Evolutionary conservation across 2,113 vertebrate genomes (phyloP).

Genomic region (Podiceps cristatus): DNA sequence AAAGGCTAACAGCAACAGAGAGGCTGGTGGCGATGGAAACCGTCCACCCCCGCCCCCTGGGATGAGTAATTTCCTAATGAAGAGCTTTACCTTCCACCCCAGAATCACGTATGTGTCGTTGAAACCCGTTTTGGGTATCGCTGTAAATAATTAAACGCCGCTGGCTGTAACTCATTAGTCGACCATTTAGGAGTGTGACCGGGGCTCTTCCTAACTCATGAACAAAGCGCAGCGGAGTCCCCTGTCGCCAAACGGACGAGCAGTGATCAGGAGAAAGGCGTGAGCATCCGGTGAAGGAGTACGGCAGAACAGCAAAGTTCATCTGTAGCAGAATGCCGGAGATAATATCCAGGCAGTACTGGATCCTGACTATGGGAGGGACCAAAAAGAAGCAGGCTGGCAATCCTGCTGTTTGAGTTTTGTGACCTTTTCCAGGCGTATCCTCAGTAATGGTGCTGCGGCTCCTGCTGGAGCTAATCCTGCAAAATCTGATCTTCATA

Average conservation of each 20-base stretch:
- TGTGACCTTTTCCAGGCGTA: not conserved
- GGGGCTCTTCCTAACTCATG: not conserved
- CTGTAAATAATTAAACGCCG: not conserved
- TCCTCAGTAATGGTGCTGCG: not conserved
- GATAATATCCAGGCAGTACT: not conserved
- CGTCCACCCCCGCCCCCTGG: not conserved
- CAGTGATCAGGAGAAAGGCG: not conserved
- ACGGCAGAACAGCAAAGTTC: accelerated
- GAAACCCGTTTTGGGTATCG: not conserved
- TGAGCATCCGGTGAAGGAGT: not conserved
- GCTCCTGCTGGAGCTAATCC: not conserved
- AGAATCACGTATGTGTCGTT: not conserved
- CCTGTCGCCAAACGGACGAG: not conserved
- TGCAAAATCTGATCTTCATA: not conserved
- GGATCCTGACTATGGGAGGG: not conserved
- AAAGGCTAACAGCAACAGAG: not conserved
- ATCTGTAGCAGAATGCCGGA: accelerated
- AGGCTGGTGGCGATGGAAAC: not conserved
- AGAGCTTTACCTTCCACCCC: not conserved
- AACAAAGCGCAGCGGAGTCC: not conserved
- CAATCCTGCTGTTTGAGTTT: not conserved
- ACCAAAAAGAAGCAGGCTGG: not conserved
- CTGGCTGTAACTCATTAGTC: not conserved
- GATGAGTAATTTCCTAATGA: not conserved
- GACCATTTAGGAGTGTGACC: not conserved